A percentile compares a stretch with the other conserved stretches of the same genome.
These are phyloP conservation scores for Acleris laterana DNA, from an alignment of 2,888 invertebrate genomes.

Conservation along the genomic window DNA sequence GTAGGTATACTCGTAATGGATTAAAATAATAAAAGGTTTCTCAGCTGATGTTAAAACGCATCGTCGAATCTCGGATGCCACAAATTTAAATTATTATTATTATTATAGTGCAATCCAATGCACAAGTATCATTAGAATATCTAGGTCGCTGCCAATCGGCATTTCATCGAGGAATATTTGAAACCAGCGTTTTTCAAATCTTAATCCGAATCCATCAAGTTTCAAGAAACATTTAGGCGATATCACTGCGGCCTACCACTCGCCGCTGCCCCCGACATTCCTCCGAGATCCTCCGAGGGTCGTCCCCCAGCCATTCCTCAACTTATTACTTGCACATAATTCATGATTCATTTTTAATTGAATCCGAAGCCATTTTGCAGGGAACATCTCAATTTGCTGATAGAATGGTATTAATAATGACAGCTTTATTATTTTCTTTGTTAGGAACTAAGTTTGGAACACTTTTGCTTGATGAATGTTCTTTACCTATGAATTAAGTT, in stretches of 20 bases:
- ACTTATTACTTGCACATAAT: slow-evolving; percentile 61
- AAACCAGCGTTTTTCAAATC: too few species aligned
- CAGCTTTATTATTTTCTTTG: slow-evolving; percentile 31
- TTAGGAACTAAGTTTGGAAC: slow-evolving; percentile 15
- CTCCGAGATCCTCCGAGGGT: slow-evolving; percentile 50
- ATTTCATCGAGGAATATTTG: too few species aligned
- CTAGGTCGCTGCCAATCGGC: too few species aligned
- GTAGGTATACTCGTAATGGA: too few species aligned
- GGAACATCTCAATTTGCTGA: slow-evolving; percentile 36
- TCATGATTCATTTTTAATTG: slow-evolving; percentile 64
- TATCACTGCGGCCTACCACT: not conserved
- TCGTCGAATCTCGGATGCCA: too few species aligned
- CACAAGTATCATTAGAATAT: too few species aligned
- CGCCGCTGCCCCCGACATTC: slow-evolving; percentile 48
- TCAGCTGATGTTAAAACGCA: too few species aligned
- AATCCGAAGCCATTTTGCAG: slow-evolving; percentile 55
- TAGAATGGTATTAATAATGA: slow-evolving; percentile 43
- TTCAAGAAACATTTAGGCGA: not conserved
- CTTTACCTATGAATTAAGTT: not conserved
- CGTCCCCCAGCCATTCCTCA: slow-evolving; percentile 52
- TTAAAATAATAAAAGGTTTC: too few species aligned
- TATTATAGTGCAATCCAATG: too few species aligned
- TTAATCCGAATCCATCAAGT: too few species aligned
- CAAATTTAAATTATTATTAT: too few species aligned
- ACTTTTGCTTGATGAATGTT: not conserved